Evolutionary conservation across 1,140 invertebrate genomes (phyloP).

Genomic region (Trichonephila clavata): DNA sequence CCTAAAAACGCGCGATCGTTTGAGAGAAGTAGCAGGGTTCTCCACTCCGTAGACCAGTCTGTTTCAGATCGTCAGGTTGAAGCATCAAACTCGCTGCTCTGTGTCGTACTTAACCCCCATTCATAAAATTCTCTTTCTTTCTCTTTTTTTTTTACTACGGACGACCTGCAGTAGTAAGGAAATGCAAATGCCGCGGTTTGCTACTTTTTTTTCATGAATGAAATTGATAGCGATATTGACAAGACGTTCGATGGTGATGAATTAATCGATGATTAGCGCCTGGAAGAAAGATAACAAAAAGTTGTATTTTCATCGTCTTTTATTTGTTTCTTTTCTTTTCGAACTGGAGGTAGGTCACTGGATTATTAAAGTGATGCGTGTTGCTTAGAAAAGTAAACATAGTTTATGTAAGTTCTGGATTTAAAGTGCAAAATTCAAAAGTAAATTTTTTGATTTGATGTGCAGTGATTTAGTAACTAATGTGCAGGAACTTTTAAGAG

Average conservation of each 20-base stretch:
- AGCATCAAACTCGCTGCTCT: background rate
- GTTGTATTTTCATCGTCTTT: background rate
- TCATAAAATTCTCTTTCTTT: background rate
- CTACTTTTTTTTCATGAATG: conserved; percentile 25
- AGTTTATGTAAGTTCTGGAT: background rate
- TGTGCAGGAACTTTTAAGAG: background rate
- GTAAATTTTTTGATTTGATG: background rate
- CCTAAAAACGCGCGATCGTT: conserved; percentile 24
- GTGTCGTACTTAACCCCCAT: background rate
- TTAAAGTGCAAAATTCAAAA: background rate
- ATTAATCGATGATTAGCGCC: background rate
- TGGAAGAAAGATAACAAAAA: background rate
- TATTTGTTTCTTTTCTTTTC: background rate
- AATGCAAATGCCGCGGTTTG: conserved; percentile 17
- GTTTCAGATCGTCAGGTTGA: background rate
- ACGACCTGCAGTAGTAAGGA: background rate
- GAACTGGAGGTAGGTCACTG: background rate
- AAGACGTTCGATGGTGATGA: background rate
- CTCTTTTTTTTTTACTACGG: background rate
- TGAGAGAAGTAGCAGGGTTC: background rate
- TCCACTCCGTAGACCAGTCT: background rate
- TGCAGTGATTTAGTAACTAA: background rate
- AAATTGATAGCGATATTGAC: conserved; percentile 6
- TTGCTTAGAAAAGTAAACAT: too few relatives aligned
- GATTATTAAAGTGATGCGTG: too few relatives aligned